phyloP scores from a whole-genome alignment of 2,888 invertebrate species.

The Athalia rosae region DNA sequence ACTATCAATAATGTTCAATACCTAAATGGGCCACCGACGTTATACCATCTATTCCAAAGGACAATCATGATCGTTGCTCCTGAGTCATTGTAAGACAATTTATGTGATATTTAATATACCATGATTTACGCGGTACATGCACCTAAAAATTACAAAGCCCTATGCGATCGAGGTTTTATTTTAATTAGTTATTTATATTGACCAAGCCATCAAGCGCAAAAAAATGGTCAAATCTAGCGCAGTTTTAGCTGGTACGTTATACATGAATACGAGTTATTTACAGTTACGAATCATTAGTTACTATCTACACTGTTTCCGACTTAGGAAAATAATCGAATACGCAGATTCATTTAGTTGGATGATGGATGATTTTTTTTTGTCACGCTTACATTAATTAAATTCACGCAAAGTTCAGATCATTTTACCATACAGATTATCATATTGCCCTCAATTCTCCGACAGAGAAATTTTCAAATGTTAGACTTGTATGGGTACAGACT shows the following conservation, averaged over 20 bases:
- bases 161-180: constrained; percentile 9
- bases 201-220: constrained; percentile 10
- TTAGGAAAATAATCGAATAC: background rate
- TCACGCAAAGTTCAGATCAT: too few relatives aligned
- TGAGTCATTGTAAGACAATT: constrained; percentile 46
- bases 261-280: background rate
- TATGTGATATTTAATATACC: constrained; percentile 47
- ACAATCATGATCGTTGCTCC: constrained; percentile 48
- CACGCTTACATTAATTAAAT: too few relatives aligned
- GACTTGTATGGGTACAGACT: constrained; percentile 6
- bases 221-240: constrained; percentile 1
- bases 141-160: constrained; percentile 7
- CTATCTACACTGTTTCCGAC: too few relatives aligned
- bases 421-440: too few relatives aligned
- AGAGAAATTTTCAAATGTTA: constrained; percentile 14
- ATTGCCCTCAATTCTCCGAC: background rate
- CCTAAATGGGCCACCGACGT: constrained; percentile 38
- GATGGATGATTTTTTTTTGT: too few relatives aligned
- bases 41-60: constrained; percentile 44
- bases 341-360: too few relatives aligned
- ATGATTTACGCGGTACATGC: constrained; percentile 35
- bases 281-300: too few relatives aligned
- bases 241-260: constrained; percentile 24
- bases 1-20: constrained; percentile 31
- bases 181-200: constrained; percentile 23